A percentile compares a stretch with the other conserved stretches of the same genome.
These are phyloP conservation scores for Phoebastria nigripes DNA, from an alignment of 2,797 vertebrate genomes.

Conservation along the genomic window DNA sequence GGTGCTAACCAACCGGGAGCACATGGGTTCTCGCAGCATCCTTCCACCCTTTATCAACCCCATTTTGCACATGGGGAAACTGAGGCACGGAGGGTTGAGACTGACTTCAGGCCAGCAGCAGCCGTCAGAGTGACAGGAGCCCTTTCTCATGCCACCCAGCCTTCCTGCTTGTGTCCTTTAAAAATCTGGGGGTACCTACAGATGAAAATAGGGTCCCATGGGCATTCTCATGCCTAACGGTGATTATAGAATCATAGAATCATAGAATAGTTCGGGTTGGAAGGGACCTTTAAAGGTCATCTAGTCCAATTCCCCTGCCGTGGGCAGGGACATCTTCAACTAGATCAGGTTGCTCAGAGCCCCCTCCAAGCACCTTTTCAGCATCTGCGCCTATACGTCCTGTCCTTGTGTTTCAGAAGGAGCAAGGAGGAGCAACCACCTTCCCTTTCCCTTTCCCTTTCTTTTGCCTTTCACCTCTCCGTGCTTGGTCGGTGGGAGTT, in stretches of 20 bases:
- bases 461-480: background rate
- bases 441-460: background rate
- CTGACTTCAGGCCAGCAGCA: background rate
- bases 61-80: background rate
- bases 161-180: background rate
- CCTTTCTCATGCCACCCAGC: background rate
- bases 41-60: background rate
- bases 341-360: too few relatives aligned
- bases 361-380: background rate
- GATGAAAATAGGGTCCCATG: background rate
- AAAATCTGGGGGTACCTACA: background rate
- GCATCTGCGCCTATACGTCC: background rate
- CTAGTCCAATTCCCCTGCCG: too few relatives aligned
- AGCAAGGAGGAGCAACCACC: background rate
- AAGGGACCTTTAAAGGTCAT: too few relatives aligned
- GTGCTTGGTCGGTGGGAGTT: rapidly evolving
- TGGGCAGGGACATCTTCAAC: too few relatives aligned
- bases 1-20: background rate
- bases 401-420: background rate
- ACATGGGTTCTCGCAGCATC: background rate
- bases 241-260: too few relatives aligned
- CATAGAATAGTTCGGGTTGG: too few relatives aligned
- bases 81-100: background rate
- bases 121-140: background rate
- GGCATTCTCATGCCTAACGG: background rate